Conservation (phyloP, 1,140 invertebrate genomes). For the Ceratosolen solmsi region DNA sequence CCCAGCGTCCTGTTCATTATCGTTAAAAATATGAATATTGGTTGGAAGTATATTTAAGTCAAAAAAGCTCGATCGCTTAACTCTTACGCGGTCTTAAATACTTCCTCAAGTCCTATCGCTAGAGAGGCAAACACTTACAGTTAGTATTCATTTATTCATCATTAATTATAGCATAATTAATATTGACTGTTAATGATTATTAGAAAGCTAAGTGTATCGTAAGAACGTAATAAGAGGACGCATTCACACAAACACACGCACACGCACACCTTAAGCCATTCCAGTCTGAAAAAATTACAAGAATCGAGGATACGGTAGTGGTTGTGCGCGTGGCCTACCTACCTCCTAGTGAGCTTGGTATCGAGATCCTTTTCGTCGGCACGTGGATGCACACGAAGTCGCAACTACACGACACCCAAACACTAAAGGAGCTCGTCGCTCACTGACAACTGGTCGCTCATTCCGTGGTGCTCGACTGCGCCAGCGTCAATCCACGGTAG, state of each 20-base stretch:
- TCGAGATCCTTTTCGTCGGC: neutral
- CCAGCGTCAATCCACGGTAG: neutral
- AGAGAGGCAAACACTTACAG: no score
- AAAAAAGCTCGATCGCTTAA: neutral
- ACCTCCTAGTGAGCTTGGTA: neutral
- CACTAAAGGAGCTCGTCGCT: conserved; percentile 20
- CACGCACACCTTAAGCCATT: no score
- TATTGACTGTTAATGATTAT: no score
- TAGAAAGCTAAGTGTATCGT: no score
- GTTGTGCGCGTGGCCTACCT: neutral
- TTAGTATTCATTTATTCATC: no score
- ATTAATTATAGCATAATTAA: no score
- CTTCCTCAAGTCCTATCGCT: no score
- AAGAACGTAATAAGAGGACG: no score
- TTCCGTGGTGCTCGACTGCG: neutral
- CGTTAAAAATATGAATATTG: neutral
- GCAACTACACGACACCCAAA: neutral
- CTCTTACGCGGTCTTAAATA: no score
- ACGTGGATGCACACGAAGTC: neutral
- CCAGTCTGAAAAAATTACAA: no score
- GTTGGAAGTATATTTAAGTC: neutral
- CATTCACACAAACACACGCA: no score
- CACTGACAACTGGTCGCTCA: conserved; percentile 13
- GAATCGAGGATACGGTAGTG: no score
- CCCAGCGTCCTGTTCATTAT: neutral